Evolutionary conservation across 2,113 vertebrate genomes (phyloP), one percentile per base, ranked within the genome.

Genomic region (Trogon surrucura): DNA sequence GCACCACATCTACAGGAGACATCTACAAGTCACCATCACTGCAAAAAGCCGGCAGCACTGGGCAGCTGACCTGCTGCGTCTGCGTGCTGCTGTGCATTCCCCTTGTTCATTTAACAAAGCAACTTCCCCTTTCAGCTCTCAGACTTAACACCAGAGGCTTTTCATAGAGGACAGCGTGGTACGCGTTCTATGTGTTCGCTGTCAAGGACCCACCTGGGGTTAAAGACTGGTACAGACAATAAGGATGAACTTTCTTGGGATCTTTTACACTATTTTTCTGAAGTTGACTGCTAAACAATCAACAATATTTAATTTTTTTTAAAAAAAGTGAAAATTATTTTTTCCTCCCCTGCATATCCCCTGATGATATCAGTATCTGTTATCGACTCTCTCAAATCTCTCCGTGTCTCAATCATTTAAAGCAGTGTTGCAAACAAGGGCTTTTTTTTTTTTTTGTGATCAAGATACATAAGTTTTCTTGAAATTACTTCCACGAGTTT

Each of bases 101-200:
- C 29, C 25, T 56, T 34, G 11, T 8, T 64, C 38, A 36, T 29
- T 70, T 57, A 88, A 73, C 16, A 6, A 0, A 27, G 45, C 16
- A 44, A 74, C 17, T 44, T 5, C 0, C 29, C 23, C 25, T 44
- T 29, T 51, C 47, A 26, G 30, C 38, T 54, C 48, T 32, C 44
- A 38, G 22, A 50, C n/a, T 58, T 62, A 34, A 72, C 88, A 32
- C 11, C 36, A 78, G 32, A 30, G 78, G 20, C 4, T 62, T 71
- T 92, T 32, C 36, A 62, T 44, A 60, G 60, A 41, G 36, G 13
- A 16, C 41, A 81, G 32, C 4, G 5, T 61, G 44, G 85, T 2
- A 73, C 0, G 4, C 1, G 6, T 20, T 36, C 45, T 47, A 29
- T 4, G 15, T 15, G 36, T 36, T 57, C 8, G 2, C 8, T 7